These are phyloP conservation scores for Pygoscelis adeliae DNA, from an alignment of 2,113 vertebrate species.

Conservation along the genomic window DNA sequence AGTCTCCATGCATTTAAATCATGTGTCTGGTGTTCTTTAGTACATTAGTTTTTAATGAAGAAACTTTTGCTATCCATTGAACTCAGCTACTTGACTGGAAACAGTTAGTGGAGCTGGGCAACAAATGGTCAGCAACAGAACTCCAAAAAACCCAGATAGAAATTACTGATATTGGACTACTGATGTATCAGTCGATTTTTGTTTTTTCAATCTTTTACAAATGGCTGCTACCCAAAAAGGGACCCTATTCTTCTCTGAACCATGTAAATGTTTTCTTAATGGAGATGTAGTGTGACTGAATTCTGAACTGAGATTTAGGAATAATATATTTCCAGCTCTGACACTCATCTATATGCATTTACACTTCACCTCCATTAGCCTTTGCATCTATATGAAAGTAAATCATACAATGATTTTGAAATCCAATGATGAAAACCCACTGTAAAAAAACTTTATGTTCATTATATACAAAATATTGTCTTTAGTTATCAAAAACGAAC, in stretches of 20 bases:
- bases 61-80: not conserved
- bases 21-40: not conserved
- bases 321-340: not conserved
- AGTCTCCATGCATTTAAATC: not conserved
- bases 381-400: not conserved
- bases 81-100: not conserved
- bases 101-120: not conserved
- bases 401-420: not conserved
- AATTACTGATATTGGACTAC: not conserved
- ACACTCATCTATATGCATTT: not conserved
- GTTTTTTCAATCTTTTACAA: not conserved
- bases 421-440: not conserved
- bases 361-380: not conserved
- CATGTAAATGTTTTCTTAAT: not conserved
- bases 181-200: not conserved
- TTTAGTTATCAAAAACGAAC: not conserved
- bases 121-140: not conserved
- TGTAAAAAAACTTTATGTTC: not conserved
- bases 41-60: not conserved
- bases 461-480: not conserved
- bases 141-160: not conserved
- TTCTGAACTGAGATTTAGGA: not conserved
- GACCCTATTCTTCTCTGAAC: not conserved
- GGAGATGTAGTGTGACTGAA: fast-evolving
- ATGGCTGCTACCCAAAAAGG: not conserved